Evolutionary conservation across 2,797 vertebrate species (phyloP).

Genomic region (Myotis myotis): DNA sequence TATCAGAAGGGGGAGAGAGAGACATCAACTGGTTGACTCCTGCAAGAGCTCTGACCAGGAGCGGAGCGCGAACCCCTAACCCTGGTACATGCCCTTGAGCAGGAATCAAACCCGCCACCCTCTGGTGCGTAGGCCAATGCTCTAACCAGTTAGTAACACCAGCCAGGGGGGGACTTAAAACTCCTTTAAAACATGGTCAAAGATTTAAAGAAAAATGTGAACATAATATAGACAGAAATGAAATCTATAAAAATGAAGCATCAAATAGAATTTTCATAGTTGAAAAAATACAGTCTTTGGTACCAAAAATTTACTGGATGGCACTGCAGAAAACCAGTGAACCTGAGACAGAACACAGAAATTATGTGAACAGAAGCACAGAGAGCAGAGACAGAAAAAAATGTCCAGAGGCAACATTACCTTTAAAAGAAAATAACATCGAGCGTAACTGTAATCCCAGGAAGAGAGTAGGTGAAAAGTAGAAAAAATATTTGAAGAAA

Average conservation of each 20-base stretch:
- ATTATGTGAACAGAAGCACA: background rate
- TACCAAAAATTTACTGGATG: background rate
- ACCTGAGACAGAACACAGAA: background rate
- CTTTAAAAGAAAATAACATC: background rate
- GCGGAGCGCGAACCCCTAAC: too few species aligned
- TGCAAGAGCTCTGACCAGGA: too few species aligned
- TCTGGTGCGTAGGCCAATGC: too few species aligned
- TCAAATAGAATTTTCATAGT: conserved; percentile 1
- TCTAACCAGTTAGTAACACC: too few species aligned
- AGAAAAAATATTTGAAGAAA: background rate
- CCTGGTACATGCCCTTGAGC: too few species aligned
- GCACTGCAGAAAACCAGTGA: background rate
- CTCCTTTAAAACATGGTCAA: background rate
- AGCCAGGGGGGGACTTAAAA: background rate
- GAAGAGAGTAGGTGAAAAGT: background rate
- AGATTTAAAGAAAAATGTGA: background rate
- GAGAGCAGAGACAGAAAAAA: background rate
- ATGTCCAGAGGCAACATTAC: background rate
- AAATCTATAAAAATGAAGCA: conserved; percentile 2
- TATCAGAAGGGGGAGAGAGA: background rate
- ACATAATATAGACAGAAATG: background rate
- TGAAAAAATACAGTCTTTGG: background rate
- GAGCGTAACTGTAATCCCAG: background rate
- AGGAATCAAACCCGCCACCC: too few species aligned
- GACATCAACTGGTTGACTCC: too few species aligned